Conservation (phyloP, 2,888 invertebrate species). For the Lasioglossum marginatum region DNA sequence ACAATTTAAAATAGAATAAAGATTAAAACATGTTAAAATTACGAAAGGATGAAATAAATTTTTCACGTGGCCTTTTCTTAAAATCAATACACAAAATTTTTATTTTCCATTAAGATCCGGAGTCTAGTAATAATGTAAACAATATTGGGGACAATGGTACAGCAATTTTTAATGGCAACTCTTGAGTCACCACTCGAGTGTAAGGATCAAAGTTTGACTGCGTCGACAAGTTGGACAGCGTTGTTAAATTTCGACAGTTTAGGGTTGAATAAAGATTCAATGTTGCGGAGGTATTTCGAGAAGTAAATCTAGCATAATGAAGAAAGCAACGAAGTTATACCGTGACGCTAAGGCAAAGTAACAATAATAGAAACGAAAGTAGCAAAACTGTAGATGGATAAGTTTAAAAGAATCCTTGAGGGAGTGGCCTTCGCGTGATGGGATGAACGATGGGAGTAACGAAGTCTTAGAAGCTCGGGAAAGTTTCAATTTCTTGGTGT, state of each 20-base stretch:
- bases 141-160: too few species aligned
- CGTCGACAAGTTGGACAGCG: neutral
- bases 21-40: too few species aligned
- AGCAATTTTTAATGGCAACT: too few species aligned
- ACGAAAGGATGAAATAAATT: too few species aligned
- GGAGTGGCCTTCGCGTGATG: neutral
- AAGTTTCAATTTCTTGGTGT: conserved; percentile 4
- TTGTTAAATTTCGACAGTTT: neutral
- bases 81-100: too few species aligned
- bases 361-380: neutral
- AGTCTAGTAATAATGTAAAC: too few species aligned
- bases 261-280: neutral
- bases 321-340: neutral
- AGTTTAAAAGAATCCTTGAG: conserved; percentile 9
- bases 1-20: too few species aligned
- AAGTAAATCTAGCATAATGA: neutral
- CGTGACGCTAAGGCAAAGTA: neutral
- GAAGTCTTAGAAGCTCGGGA: neutral
- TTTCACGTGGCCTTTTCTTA: too few species aligned
- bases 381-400: neutral
- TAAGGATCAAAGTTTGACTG: neutral
- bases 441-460: neutral
- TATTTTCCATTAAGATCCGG: too few species aligned
- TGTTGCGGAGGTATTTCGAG: neutral
- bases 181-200: too few species aligned